Percentiles rank a stretch among this genome's conserved stretches.
phyloP scores from a whole-genome alignment of 1,140 invertebrate species.

The Psilanteris sp. region DNA sequence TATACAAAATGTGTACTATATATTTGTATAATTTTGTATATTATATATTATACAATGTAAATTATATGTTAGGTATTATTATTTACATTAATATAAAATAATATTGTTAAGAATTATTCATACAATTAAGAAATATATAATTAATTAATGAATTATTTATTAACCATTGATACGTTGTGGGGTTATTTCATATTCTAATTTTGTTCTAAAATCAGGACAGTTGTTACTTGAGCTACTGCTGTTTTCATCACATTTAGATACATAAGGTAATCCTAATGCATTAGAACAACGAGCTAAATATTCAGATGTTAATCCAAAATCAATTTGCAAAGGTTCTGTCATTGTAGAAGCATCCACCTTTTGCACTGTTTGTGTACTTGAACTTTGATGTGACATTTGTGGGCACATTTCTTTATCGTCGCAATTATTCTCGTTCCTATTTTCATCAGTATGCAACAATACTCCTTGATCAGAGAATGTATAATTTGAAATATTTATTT shows the following conservation, averaged over 20 bases:
- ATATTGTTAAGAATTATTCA: no score
- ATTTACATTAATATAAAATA: no score
- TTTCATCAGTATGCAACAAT: slow-evolving; percentile 73
- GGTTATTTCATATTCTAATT: slow-evolving; percentile 74
- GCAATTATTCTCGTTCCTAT: slow-evolving; percentile 75
- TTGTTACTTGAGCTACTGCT: slow-evolving; percentile 69
- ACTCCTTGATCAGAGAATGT: slow-evolving; percentile 60
- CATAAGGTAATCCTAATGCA: slow-evolving; percentile 73
- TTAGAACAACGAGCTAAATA: slow-evolving; percentile 75
- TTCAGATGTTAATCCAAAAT: slow-evolving; percentile 76
- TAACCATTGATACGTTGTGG: slow-evolving; percentile 75
- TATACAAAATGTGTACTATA: no score
- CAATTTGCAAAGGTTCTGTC: slow-evolving; percentile 79
- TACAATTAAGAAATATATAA: not conserved
- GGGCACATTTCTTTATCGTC: slow-evolving; percentile 72
- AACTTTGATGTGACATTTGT: slow-evolving; percentile 70
- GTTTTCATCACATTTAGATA: slow-evolving; percentile 73
- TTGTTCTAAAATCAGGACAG: slow-evolving; percentile 68
- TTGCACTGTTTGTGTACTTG: slow-evolving; percentile 72
- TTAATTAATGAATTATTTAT: slow-evolving; percentile 5
- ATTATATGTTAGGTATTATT: no score
- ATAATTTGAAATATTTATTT: slow-evolving; percentile 65
- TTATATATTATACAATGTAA: no score
- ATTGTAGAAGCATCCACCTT: slow-evolving; percentile 81
- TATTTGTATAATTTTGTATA: no score